phyloP scores from a whole-genome alignment of 2,888 invertebrate species.

The Andrena flavipes region DNA sequence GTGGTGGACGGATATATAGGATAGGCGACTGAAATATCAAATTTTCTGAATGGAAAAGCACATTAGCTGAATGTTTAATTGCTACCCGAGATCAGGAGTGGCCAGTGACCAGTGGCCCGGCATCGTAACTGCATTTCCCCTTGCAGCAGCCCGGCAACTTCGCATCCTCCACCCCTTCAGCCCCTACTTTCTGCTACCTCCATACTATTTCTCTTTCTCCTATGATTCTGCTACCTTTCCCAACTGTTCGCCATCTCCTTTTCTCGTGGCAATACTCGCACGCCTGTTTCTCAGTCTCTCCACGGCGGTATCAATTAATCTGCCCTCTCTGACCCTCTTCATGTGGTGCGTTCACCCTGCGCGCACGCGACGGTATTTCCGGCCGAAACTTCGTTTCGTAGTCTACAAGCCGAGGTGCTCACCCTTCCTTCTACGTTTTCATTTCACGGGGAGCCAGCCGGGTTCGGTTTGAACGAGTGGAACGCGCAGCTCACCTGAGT shows the following conservation, averaged over 20 bases:
- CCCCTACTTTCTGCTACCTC: slow-evolving; percentile 40
- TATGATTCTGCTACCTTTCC: slow-evolving; percentile 11
- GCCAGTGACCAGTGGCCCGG: slow-evolving; percentile 65
- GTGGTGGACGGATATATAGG: slow-evolving; percentile 50
- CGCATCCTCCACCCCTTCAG: slow-evolving; percentile 35
- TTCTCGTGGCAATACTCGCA: slow-evolving; percentile 22
- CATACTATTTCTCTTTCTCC: slow-evolving; percentile 27
- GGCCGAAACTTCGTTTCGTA: slow-evolving; percentile 70
- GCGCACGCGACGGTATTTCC: slow-evolving; percentile 65
- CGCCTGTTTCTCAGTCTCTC: slow-evolving; percentile 52
- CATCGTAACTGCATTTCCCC: slow-evolving; percentile 71
- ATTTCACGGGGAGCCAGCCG: slow-evolving; percentile 44
- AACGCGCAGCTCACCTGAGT: background rate
- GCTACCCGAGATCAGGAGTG: slow-evolving; percentile 80
- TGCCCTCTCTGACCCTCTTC: slow-evolving; percentile 70
- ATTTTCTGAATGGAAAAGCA: slow-evolving; percentile 84
- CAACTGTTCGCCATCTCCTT: slow-evolving; percentile 26
- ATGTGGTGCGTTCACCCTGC: slow-evolving; percentile 69
- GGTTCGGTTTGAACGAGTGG: slow-evolving; percentile 24
- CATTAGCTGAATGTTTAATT: slow-evolving; percentile 82
- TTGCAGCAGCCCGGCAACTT: slow-evolving; percentile 70
- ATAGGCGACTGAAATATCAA: slow-evolving; percentile 77
- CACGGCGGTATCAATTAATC: slow-evolving; percentile 73
- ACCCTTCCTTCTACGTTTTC: slow-evolving; percentile 60
- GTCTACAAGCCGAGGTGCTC: slow-evolving; percentile 53